These are phyloP conservation scores for Montipora cactus DNA, from an alignment of 64 coral and sea anemone species.

Conservation along the genomic window DNA sequence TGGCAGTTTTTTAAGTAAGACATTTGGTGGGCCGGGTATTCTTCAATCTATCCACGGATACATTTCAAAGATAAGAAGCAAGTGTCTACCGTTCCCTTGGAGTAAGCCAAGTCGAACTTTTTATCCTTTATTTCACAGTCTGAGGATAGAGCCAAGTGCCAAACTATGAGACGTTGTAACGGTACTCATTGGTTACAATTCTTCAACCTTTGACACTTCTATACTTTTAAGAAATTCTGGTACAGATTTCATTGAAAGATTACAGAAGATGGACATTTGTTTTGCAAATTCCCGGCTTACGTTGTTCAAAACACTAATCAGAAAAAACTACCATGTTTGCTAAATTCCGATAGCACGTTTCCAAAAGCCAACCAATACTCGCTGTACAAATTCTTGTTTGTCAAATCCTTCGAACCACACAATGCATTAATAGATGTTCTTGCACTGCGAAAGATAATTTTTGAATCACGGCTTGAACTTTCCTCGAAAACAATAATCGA, in stretches of 20 bases:
- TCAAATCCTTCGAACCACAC: constrained; percentile 52
- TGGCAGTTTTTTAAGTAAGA: too few species aligned
- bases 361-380: background rate
- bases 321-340: constrained; percentile 3
- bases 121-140: constrained; percentile 5
- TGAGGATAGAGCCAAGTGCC: background rate
- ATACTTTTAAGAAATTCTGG: constrained; percentile 30
- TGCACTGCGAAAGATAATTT: too few species aligned
- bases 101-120: background rate
- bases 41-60: constrained; percentile 39
- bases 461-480: too few species aligned
- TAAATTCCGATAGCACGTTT: background rate
- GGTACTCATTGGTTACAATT: constrained; percentile 5
- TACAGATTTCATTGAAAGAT: constrained; percentile 1
- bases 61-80: constrained; percentile 22
- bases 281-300: background rate
- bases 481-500: too few species aligned
- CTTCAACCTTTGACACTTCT: constrained; percentile 6
- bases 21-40: background rate
- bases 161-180: background rate
- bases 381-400: constrained; percentile 35
- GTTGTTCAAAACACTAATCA: background rate
- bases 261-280: background rate
- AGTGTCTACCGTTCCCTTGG: background rate
- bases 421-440: constrained; percentile 6